phyloP scores from a whole-genome alignment of 2,888 invertebrate species.

The Rhagophthalmus giganteus region DNA sequence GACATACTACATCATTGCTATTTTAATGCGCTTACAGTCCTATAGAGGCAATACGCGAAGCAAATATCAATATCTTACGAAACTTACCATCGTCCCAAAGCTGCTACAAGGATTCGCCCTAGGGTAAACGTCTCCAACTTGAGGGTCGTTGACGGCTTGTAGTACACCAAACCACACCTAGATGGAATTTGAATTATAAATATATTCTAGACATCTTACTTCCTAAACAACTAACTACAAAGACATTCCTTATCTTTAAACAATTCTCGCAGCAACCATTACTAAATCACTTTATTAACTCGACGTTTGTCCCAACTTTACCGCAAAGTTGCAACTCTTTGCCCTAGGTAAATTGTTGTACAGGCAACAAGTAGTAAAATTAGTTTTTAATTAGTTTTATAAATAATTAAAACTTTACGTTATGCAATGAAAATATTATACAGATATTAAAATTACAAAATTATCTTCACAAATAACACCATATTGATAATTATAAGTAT shows the following conservation, averaged over 20 bases:
- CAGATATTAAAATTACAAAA: too few species aligned
- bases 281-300: not conserved
- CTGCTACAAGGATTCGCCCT: conserved; percentile 8
- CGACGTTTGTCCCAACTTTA: not conserved
- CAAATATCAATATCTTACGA: conserved; percentile 21
- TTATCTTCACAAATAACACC: too few species aligned
- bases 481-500: too few species aligned
- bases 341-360: not conserved
- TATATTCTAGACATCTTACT: not conserved
- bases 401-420: too few species aligned
- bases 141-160: conserved; percentile 1
- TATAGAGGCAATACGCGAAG: conserved; percentile 14
- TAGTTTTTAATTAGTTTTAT: too few species aligned
- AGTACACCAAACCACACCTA: not conserved
- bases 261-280: not conserved
- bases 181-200: not conserved
- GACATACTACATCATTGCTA: conserved; percentile 39
- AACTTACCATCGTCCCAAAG: conserved; percentile 7
- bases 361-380: too few species aligned
- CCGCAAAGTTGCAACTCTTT: not conserved
- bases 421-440: too few species aligned
- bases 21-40: conserved; percentile 36
- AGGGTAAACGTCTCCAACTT: conserved; percentile 6
- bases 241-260: not conserved
- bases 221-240: not conserved